phyloP scores from a whole-genome alignment of 2,113 vertebrate genomes.

The Columba janthina region DNA sequence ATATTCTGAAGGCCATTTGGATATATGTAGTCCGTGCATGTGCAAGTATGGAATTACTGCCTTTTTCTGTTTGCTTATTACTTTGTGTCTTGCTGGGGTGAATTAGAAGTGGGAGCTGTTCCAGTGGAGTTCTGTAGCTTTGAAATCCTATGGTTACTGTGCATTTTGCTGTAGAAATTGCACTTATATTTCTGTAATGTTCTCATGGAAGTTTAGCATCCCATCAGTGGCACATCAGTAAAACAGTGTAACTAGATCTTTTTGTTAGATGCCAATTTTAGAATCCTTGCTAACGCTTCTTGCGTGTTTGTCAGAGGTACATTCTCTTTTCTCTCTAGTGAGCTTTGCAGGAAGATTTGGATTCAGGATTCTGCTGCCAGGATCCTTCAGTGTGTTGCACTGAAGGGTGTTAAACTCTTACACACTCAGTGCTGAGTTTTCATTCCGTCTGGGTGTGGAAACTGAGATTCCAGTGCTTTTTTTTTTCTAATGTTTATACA shows the following conservation, averaged over 20 bases:
- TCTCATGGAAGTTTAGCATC: not conserved
- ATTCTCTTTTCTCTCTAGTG: not conserved
- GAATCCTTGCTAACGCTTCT: not conserved
- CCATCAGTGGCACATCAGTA: not conserved
- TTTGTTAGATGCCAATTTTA: not conserved
- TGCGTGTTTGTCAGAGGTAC: not conserved
- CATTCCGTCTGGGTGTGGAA: not conserved
- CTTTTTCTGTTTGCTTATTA: not conserved
- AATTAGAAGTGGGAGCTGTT: not conserved
- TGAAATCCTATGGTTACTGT: not conserved
- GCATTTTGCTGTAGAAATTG: not conserved
- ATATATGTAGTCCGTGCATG: not conserved
- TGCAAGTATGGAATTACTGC: not conserved
- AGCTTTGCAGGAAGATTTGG: not conserved
- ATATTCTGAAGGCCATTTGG: accelerated
- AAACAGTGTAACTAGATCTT: not conserved
- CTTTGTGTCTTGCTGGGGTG: not conserved
- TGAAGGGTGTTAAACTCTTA: not conserved
- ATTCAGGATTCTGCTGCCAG: not conserved
- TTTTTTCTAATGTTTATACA: not conserved
- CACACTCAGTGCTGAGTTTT: not conserved
- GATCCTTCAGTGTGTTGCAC: not conserved
- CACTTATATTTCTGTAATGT: not conserved
- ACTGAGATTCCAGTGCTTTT: not conserved
- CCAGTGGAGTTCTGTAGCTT: not conserved